Percentiles rank a stretch among this genome's conserved stretches.
phyloP scores from a whole-genome alignment of 2,113 vertebrate genomes.

The Opisthocomus hoazin region DNA sequence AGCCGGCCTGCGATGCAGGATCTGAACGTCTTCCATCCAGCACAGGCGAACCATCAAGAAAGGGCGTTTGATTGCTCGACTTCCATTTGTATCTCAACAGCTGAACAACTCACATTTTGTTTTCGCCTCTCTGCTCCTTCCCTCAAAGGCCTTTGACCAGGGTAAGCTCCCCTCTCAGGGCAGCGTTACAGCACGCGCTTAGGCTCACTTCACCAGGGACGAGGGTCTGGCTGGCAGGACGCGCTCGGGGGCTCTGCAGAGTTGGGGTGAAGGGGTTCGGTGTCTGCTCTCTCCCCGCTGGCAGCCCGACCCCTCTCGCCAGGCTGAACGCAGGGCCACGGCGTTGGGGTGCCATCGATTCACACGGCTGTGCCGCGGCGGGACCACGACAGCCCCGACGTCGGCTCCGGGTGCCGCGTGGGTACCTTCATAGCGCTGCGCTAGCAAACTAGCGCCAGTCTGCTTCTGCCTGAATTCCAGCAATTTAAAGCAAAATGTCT shows the following conservation, averaged over 20 bases:
- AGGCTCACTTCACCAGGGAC: fast-evolving
- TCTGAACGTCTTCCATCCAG: neutral
- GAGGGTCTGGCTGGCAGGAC: neutral
- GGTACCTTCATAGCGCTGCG: neutral
- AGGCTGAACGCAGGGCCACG: neutral
- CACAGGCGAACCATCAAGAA: neutral
- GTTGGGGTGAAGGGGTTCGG: fast-evolving
- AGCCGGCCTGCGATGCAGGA: fast-evolving
- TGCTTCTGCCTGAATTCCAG: neutral
- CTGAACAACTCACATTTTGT: neutral
- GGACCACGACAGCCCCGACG: neutral
- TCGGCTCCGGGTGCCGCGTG: fast-evolving
- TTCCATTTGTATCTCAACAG: neutral
- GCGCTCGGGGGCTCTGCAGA: neutral
- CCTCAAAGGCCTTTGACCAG: neutral
- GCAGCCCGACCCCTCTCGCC: neutral
- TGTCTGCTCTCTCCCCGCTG: neutral
- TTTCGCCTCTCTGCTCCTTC: neutral
- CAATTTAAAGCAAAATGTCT: neutral
- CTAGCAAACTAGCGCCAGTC: neutral
- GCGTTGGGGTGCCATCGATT: too few relatives aligned
- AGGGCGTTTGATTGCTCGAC: neutral
- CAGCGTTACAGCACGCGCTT: neutral
- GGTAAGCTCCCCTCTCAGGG: neutral
- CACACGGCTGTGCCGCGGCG: fast-evolving